Conservation (phyloP, 2,113 vertebrate species). For the Nycticryphes semicollaris region DNA sequence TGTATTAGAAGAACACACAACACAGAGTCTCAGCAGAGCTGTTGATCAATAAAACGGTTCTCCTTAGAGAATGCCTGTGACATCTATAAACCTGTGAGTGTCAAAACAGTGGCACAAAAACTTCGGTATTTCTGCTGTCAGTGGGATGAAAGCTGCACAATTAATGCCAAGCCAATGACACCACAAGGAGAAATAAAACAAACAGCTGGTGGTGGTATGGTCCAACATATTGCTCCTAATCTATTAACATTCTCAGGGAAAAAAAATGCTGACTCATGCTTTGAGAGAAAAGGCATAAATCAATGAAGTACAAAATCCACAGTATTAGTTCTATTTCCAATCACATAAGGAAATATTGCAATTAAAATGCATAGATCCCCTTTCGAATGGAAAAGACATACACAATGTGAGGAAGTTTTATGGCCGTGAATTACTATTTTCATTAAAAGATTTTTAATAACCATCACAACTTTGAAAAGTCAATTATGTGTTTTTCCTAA, state of each 20-base stretch:
- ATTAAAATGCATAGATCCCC: background rate
- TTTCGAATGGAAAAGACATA: background rate
- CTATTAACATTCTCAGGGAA: background rate
- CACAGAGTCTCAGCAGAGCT: constrained; percentile 55
- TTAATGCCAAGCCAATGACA: constrained; percentile 61
- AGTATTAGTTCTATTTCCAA: background rate
- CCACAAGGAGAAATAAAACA: constrained; percentile 71
- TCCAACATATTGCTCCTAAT: background rate
- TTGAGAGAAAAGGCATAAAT: background rate
- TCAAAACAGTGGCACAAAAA: constrained; percentile 48
- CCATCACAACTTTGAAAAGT: background rate
- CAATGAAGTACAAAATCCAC: background rate
- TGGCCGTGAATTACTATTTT: background rate
- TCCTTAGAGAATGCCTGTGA: constrained; percentile 58
- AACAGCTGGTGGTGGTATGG: constrained; percentile 21
- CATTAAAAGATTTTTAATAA: background rate
- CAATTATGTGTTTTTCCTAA: background rate
- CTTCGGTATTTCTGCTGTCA: constrained; percentile 13
- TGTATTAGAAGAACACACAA: constrained; percentile 45
- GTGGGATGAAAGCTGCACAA: constrained; percentile 53
- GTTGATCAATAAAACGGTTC: constrained; percentile 64
- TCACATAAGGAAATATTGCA: background rate
- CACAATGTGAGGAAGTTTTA: background rate
- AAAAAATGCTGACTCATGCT: constrained; percentile 45
- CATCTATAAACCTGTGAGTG: constrained; percentile 69